These are phyloP conservation scores for Globicephala melas DNA, from an alignment of 2,113 vertebrate genomes.

Conservation along the genomic window DNA sequence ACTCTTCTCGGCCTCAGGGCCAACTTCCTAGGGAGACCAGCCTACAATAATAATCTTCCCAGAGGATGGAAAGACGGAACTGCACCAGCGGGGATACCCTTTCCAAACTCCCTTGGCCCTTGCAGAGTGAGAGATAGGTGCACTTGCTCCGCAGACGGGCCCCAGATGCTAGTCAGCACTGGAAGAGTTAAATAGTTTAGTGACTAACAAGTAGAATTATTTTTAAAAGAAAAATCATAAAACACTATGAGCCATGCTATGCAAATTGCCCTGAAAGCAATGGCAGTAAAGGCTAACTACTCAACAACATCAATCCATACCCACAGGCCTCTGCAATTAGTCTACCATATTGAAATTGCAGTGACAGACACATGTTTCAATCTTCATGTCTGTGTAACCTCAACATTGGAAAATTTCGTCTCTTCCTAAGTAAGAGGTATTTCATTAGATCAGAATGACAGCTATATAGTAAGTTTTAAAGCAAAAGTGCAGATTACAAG, in stretches of 20 bases:
- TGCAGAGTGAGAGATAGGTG: background rate
- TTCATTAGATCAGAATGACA: slow-evolving; percentile 41
- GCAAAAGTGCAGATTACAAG: slow-evolving; percentile 33
- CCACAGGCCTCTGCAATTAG: slow-evolving; percentile 68
- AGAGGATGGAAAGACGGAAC: background rate
- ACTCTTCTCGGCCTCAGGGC: background rate
- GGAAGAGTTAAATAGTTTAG: slow-evolving; percentile 65
- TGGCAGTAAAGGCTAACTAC: slow-evolving; percentile 63
- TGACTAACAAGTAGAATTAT: slow-evolving; percentile 43
- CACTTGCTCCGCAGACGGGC: background rate
- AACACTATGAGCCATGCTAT: slow-evolving; percentile 53
- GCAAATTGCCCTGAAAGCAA: slow-evolving; percentile 11
- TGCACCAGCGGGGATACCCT: background rate
- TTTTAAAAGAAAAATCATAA: slow-evolving; percentile 71
- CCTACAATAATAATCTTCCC: background rate
- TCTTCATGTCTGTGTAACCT: background rate
- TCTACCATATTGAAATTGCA: slow-evolving; percentile 49
- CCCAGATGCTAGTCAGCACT: background rate
- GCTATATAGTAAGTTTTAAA: slow-evolving; percentile 46
- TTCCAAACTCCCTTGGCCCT: background rate
- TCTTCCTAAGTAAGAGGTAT: slow-evolving; percentile 57
- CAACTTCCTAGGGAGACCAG: background rate
- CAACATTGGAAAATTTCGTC: slow-evolving; percentile 55
- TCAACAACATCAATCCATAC: slow-evolving; percentile 25
- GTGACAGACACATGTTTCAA: slow-evolving; percentile 5